A percentile compares a stretch with the other conserved stretches of the same genome.
These are phyloP conservation scores for Phalera bucephala DNA, from an alignment of 2,888 invertebrate species.

Conservation along the genomic window DNA sequence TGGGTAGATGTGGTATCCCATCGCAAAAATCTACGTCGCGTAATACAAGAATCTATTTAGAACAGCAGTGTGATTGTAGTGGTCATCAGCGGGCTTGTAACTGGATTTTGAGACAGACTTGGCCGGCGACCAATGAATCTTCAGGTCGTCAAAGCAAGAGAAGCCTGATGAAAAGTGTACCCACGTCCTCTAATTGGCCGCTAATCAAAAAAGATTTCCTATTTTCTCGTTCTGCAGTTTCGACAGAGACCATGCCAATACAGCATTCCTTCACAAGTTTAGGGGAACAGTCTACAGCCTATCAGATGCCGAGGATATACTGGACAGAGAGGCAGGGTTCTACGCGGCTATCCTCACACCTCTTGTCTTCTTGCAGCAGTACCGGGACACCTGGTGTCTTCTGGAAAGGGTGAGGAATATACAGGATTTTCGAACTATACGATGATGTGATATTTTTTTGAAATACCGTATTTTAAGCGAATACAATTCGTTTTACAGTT, in stretches of 20 bases:
- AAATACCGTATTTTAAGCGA: no score
- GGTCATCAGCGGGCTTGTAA: conserved; percentile 32
- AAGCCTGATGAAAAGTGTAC: conserved; percentile 36
- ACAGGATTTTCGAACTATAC: no score
- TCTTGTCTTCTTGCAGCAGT: conserved; percentile 62
- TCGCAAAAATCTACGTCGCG: no score
- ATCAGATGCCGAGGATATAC: conserved; percentile 53
- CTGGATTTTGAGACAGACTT: conserved; percentile 41
- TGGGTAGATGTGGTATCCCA: no score
- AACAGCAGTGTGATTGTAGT: no score
- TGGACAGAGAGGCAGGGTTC: conserved; percentile 64
- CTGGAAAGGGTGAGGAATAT: conserved; percentile 61
- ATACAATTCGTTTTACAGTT: no score
- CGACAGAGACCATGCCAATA: conserved; percentile 63
- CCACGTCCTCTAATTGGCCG: conserved; percentile 37
- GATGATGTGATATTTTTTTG: no score
- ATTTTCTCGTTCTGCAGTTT: conserved; percentile 40
- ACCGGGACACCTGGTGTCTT: conserved; percentile 67
- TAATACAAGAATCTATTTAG: no score
- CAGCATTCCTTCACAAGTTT: conserved; percentile 61
- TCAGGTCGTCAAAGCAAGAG: conserved; percentile 34
- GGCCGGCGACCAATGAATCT: conserved; percentile 48
- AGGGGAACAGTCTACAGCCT: conserved; percentile 58
- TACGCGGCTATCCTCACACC: conserved; percentile 64
- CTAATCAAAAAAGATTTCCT: no score